A percentile compares a stretch with the other conserved stretches of the same genome.
Evolutionary conservation across 2,113 vertebrate species (phyloP).

Genomic region (Megalops atlanticus): DNA sequence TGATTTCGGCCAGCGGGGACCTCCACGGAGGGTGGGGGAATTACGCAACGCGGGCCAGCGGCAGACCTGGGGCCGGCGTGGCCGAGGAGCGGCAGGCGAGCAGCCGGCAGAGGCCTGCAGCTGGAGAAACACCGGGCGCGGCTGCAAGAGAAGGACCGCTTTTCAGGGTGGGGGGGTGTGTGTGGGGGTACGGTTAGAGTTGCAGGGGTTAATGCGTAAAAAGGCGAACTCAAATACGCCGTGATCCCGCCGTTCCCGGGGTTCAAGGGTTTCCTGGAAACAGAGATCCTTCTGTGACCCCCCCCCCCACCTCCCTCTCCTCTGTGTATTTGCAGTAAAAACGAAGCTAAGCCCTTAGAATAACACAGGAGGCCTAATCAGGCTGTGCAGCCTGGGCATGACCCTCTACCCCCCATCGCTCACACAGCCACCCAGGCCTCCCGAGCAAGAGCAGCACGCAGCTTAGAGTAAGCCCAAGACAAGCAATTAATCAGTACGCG

Average conservation of each 20-base stretch:
- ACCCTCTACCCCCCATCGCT: background rate
- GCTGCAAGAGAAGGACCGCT: background rate
- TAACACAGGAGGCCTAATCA: conserved; percentile 1
- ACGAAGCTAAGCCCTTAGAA: background rate
- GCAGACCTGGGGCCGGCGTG: conserved; percentile 19
- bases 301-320: no score
- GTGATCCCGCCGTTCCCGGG: background rate
- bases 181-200: background rate
- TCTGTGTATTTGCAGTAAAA: conserved; percentile 2
- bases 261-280: background rate
- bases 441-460: background rate
- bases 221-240: no score
- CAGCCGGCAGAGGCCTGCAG: no score
- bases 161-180: background rate
- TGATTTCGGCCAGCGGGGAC: conserved; percentile 26
- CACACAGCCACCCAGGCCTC: no score
- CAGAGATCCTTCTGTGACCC: background rate
- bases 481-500: background rate
- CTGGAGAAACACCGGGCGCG: background rate
- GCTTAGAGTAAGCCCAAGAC: background rate
- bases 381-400: background rate
- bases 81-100: background rate
- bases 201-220: no score
- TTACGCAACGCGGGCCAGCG: conserved; percentile 25
- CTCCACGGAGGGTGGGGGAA: background rate